phyloP scores from a whole-genome alignment of 1,140 invertebrate species.

The Pogonognathellus flavescens region DNA sequence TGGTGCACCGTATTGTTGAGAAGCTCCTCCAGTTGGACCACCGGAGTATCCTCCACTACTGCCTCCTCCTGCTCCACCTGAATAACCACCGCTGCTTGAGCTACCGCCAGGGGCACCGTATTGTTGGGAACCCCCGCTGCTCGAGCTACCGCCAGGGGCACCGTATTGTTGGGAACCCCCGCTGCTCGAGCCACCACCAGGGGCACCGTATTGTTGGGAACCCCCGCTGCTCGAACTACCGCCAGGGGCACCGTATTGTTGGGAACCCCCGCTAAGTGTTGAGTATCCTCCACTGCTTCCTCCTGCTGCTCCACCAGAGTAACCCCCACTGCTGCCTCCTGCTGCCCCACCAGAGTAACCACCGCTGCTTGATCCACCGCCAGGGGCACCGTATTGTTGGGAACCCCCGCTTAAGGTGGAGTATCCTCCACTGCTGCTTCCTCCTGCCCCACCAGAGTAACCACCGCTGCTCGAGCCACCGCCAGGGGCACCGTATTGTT shows the following conservation, averaged over 20 bases:
- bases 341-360: too few relatives aligned
- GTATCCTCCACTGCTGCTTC: neutral
- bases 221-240: too few relatives aligned
- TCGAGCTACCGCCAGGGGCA: too few relatives aligned
- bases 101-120: neutral
- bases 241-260: too few relatives aligned
- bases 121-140: too few relatives aligned
- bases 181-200: too few relatives aligned
- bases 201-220: too few relatives aligned
- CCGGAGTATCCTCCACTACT: slow-evolving; percentile 75
- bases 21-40: slow-evolving; percentile 69
- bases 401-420: too few relatives aligned
- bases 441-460: slow-evolving; percentile 12
- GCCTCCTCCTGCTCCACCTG: slow-evolving; percentile 64
- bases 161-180: too few relatives aligned
- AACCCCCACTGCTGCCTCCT: neutral
- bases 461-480: neutral
- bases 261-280: too few relatives aligned
- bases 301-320: slow-evolving; percentile 19
- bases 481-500: neutral
- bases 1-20: neutral
- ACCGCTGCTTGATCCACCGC: too few relatives aligned
- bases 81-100: neutral
- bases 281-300: neutral
- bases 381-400: too few relatives aligned